These are phyloP conservation scores for Phylloscopus collybita DNA, from an alignment of 2,797 vertebrate species.

Conservation along the genomic window DNA sequence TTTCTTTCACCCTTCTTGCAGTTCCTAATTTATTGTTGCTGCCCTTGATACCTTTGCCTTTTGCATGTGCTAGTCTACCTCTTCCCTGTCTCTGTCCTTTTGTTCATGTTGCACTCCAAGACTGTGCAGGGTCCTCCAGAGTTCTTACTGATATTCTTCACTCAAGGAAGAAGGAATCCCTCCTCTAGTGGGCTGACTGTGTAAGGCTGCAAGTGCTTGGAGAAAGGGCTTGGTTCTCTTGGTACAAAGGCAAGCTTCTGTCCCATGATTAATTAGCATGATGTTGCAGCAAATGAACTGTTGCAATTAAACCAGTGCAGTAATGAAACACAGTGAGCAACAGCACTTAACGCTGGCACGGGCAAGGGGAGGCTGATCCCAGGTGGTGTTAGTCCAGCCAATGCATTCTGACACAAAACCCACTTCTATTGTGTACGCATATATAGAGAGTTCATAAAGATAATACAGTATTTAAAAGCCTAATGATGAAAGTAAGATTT, in stretches of 20 bases:
- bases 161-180: background rate
- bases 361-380: background rate
- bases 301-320: background rate
- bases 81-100: background rate
- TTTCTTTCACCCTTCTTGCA: background rate
- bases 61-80: background rate
- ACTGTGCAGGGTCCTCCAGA: rapidly evolving
- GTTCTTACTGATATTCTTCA: background rate
- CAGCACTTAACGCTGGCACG: background rate
- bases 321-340: background rate
- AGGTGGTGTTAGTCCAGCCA: background rate
- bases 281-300: background rate
- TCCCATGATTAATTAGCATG: background rate
- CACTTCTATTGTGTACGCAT: background rate
- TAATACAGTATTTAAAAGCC: background rate
- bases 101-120: background rate
- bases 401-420: background rate
- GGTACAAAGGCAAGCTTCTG: background rate
- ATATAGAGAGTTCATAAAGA: background rate
- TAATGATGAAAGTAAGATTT: background rate
- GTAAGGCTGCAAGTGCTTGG: background rate
- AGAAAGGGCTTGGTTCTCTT: background rate
- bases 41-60: background rate
- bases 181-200: background rate
- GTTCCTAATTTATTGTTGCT: background rate